Base-by-base conservation (phyloP, 2,113 vertebrate genomes). In the Hiodon alosoides region DNA sequence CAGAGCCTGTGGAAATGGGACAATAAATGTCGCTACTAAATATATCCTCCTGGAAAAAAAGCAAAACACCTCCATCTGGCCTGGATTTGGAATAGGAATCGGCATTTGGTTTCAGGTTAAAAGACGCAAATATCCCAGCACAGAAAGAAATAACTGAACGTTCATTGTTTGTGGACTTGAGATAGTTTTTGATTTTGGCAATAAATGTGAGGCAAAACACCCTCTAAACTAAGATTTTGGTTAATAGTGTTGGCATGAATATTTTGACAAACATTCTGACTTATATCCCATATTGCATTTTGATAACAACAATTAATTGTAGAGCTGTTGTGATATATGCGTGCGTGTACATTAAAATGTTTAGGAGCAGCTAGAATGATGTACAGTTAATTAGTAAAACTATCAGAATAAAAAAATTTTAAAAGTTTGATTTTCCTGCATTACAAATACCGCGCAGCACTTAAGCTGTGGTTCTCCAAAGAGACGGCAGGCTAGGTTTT, bases 401-500 rank as follows among this genome's bases (percentile, higher is more conserved):
- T 14, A 57, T n/a, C 2, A 46, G 67, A 69, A 69, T 16, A 53
- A 47, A 72, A 53, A 78, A 14, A 31, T 31, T 31, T 73, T 61
- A 72, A 2, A 11, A n/a, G 66, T 76, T 66, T 78, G 73, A 58
- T 73, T 82, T 51, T 60, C 71, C 77, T 72, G 65, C 71, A 31
- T 72, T 17, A 50, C n/a, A 64, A 79, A 80, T 62, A 2, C 60
- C 46, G 74, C 59, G 66, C 74, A 72, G 73, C 70, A 11, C 73
- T 75, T 77, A 77, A 69, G 55, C 73, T n/a, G 73, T 76, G 66
- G 72, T 57, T 79, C 78, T 82, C 75, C 69, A 73, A 80, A 80
- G 75, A 80, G 81, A 79, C 73, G 78, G 75, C 71, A 81, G 78
- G 79, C 84, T 75, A 61, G 76, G 83, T 74, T 79, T 78, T 51